Base-by-base conservation (phyloP, 2,888 invertebrate genomes). In the Chrysodeixis includens region DNA sequence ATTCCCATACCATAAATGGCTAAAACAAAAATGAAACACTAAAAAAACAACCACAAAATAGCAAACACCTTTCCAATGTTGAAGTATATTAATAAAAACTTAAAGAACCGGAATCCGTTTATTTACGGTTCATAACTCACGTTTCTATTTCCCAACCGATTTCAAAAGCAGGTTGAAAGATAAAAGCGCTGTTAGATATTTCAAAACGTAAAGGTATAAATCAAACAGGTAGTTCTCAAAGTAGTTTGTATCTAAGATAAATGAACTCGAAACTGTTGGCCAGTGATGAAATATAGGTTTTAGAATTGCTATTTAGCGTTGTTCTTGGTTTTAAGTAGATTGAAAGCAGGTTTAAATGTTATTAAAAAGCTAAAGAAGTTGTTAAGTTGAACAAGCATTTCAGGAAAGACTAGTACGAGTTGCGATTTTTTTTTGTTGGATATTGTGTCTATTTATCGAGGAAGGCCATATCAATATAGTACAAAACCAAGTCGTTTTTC, bases 131-230 rank as follows among this genome's bases (percentile, higher is more conserved):
- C 62, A 58, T 57, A 69, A 62, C 66, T 60, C 58, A 16, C 14
- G 58, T 55, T 65, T 62, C 18, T 44, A 74, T 62, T 77, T 57
- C 66, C 51, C 26, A 35, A 30, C 46, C 51, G 63, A 64, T 69
- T 77, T 66, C 44, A 69, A 65, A 74, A 69, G 62, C 69, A 74
- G 40, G 71, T 60, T 65, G 49, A 62, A 75, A 69, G 69, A 75
- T 71, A 77, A 62, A 59, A 66, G 16, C 26, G 65, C 30, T 61
- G 66, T 59, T 68, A 66, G 59, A 66, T 74, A 78, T 78, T 65
- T 75, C 73, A 64, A 60, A 75, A 72, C 69, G 70, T 56, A 62
- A 64, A 35, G 53, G 46, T 68, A 78, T 78, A 78, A 78, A 78
- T 78, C 75, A 75, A n/a, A 22, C 5, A 10, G 52, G 54, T 68